Conservation (phyloP, 92 coral and sea anemone species). For the Umimayanthus chanpuru region DNA sequence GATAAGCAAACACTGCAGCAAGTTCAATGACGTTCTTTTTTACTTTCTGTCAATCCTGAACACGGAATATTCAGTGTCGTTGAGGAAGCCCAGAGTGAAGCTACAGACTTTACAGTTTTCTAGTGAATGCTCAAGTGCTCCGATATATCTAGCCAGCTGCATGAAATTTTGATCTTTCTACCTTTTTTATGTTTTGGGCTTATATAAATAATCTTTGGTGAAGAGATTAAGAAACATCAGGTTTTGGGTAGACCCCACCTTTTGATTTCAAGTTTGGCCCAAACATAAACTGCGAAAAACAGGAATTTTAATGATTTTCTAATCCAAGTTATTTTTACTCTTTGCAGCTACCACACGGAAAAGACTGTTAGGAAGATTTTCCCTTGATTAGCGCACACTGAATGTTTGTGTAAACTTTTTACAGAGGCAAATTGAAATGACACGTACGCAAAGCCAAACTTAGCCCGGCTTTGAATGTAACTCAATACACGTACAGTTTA, state of each 20-base stretch:
- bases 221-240: conserved; percentile 21
- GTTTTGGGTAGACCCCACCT: not conserved
- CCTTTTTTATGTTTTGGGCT: conserved; percentile 10
- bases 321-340: not conserved
- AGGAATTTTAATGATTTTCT: not conserved
- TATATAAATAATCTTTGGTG: conserved; percentile 3
- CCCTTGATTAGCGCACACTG: not conserved
- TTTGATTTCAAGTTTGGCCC: conserved; percentile 14
- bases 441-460: not conserved
- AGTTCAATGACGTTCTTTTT: conserved; percentile 12
- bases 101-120: no score
- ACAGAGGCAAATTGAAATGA: conserved; percentile 5
- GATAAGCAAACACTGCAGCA: conserved; percentile 18
- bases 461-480: conserved; percentile 11
- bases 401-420: not conserved
- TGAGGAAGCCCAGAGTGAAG: not conserved
- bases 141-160: conserved; percentile 1
- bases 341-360: not conserved
- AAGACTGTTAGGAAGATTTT: not conserved
- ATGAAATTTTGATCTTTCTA: not conserved
- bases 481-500: conserved; percentile 22
- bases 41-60: not conserved
- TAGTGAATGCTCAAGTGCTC: not conserved
- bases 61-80: not conserved
- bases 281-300: not conserved